Evolutionary conservation across 2,113 vertebrate genomes (phyloP).

Genomic region (Mionectes macconnelli): DNA sequence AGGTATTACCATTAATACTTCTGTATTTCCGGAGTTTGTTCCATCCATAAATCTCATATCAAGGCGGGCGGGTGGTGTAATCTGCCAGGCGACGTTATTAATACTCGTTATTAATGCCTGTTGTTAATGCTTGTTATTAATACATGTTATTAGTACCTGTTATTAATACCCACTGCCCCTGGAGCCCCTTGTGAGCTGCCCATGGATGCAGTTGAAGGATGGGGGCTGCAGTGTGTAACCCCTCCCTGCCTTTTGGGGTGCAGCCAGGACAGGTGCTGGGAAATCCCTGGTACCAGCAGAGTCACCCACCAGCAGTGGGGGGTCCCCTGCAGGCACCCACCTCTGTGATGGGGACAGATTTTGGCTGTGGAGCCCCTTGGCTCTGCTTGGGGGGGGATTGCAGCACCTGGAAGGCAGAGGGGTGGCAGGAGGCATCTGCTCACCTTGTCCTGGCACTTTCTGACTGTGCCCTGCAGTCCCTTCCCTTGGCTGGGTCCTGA

Average conservation of each 20-base stretch:
- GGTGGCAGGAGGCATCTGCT: not conserved
- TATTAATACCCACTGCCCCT: not conserved
- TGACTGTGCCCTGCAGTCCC: not conserved
- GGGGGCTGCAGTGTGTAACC: fast-evolving
- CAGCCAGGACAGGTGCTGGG: not conserved
- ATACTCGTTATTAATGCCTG: not conserved
- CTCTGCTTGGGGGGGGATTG: too few relatives aligned
- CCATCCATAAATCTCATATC: slow-evolving; percentile 66
- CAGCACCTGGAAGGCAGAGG: not conserved
- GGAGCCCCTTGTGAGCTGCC: not conserved
- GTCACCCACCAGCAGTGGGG: fast-evolving
- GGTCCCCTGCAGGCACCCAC: not conserved
- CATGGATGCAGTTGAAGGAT: fast-evolving
- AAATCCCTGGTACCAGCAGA: not conserved
- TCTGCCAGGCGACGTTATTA: slow-evolving; percentile 33
- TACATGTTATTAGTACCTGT: not conserved
- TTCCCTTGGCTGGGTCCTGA: not conserved
- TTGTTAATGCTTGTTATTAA: slow-evolving; percentile 23
- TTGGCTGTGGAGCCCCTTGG: not conserved
- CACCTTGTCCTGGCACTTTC: not conserved
- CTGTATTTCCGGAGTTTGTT: slow-evolving; percentile 36
- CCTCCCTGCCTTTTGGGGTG: not conserved
- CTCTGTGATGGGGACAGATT: fast-evolving
- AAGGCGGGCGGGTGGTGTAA: slow-evolving; percentile 9
- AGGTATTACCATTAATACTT: slow-evolving; percentile 68